Evolutionary conservation across 1,140 invertebrate species (phyloP).

Genomic region (Sogatella furcifera): DNA sequence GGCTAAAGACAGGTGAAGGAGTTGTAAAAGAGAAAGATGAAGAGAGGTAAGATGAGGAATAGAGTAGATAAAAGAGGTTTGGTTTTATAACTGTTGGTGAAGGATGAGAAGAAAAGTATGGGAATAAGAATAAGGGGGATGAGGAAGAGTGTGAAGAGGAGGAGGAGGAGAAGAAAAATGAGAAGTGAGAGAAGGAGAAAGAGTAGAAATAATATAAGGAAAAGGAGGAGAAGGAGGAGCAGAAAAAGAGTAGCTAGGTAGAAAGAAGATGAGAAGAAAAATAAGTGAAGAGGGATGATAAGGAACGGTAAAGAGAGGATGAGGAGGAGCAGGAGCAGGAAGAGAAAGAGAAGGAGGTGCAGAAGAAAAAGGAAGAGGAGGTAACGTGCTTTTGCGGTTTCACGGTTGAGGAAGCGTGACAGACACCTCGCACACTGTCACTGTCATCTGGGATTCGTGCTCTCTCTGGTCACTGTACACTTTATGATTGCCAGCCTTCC

Average conservation of each 20-base stretch:
- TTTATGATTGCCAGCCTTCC: too few species aligned
- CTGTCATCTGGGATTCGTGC: too few species aligned
- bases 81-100: too few species aligned
- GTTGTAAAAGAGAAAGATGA: too few species aligned
- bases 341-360: background rate
- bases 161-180: background rate
- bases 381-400: too few species aligned
- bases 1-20: too few species aligned
- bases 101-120: background rate
- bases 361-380: background rate
- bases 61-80: too few species aligned
- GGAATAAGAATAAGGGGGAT: background rate
- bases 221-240: background rate
- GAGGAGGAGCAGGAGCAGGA: background rate
- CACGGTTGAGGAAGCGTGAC: too few species aligned
- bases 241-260: background rate
- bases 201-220: background rate
- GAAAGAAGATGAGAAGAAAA: background rate
- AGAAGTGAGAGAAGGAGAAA: background rate
- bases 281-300: background rate
- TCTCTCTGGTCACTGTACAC: too few species aligned
- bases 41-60: too few species aligned
- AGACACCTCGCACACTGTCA: too few species aligned
- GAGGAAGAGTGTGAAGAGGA: background rate
- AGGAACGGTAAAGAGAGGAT: background rate